Base-by-base conservation (phyloP, 2,113 vertebrate species). In the Tringa solitaria region DNA sequence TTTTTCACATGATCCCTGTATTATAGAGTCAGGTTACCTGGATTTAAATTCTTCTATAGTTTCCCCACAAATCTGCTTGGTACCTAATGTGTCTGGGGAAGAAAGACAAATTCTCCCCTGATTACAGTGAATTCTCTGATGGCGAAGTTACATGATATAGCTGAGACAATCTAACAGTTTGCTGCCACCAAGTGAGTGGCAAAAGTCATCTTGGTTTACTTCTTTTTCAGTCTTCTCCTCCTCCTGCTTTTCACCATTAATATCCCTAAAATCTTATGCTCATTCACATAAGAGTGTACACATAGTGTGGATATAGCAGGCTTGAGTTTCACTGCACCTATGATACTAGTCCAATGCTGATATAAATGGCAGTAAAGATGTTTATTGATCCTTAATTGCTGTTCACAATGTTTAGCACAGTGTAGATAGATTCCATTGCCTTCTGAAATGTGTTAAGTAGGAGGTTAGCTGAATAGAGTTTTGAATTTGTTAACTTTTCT, bases 251-350 rank as follows among this genome's bases (percentile, higher is more conserved):
- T 78, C 26, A 39, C 12, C 75, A 39, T 51, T 50, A 32, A 27
- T 57, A 72, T 51, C 10, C 6, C 15, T 48, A 26, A 56, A 64
- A 78, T 37, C 26, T 50, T 73, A 26, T 0, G 0, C n/a, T 81
- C 13, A 10, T 19, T 28, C 3, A 6, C 24, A 5, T 21, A 14
- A 0, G 6, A 46, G 5, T 41, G 13, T 68, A 23, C 23, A 81
- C 19, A 19, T 75, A 68, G 35, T 43, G 39, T 63, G 57, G 28
- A 5, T 72, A 11, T 43, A 63, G 22, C 26, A 59, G 19, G 56
- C 73, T 51, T 39, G 48, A 74, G 27, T 76, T 92, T 79, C 22
- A 39, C 32, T 73, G 26, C 35, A 39, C 15, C 53, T 37, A 43
- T 63, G 28, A n/a, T 70, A 63, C 10, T 45, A 24, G 12, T 46